Conservation (phyloP, 2,113 vertebrate species). For the Microtus richardsoni region DNA sequence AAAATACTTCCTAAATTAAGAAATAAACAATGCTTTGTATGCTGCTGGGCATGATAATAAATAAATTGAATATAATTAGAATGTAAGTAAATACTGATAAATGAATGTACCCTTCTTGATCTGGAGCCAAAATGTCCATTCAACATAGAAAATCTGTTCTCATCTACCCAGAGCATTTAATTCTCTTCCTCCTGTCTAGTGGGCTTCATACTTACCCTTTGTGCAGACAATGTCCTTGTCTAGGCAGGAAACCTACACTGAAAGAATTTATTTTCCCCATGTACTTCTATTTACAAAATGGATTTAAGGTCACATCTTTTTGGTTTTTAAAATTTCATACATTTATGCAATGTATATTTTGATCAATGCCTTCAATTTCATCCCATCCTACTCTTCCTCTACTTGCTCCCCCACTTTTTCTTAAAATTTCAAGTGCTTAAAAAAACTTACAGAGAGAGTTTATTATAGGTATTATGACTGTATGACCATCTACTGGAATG, state of each 20-base stretch:
- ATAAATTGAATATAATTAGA: not conserved
- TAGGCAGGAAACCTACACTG: not conserved
- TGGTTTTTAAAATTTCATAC: not conserved
- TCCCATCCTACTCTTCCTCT: not conserved
- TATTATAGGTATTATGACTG: no score
- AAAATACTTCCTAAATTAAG: not conserved
- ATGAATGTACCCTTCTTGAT: not conserved
- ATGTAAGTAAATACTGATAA: not conserved
- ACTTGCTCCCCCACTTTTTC: not conserved
- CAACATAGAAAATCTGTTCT: not conserved
- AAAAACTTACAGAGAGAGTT: not conserved
- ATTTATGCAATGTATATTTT: not conserved
- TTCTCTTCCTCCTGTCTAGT: not conserved
- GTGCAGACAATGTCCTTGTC: not conserved
- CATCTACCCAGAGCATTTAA: not conserved
- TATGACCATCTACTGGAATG: not conserved
- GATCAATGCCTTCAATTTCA: not conserved
- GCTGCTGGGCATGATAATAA: not conserved
- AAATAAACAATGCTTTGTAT: not conserved
- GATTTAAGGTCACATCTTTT: not conserved
- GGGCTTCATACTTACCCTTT: no score
- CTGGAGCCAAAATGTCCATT: not conserved
- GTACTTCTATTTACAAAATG: not conserved
- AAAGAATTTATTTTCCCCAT: not conserved
- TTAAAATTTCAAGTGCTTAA: not conserved